phyloP scores from a whole-genome alignment of 2,113 vertebrate genomes.

The Xenopus tropicalis region DNA sequence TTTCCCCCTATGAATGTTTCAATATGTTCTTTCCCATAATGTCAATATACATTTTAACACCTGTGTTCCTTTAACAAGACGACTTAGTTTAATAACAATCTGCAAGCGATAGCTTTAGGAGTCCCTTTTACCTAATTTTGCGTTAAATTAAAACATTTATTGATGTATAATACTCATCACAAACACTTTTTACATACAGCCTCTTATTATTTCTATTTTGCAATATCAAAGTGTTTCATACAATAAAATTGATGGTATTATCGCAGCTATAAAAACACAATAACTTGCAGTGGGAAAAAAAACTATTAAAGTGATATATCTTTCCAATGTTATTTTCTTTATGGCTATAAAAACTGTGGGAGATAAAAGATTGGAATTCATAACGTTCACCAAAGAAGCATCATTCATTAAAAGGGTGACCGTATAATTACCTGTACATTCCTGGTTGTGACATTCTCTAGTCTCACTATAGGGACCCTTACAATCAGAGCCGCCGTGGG shows the following conservation, averaged over 20 bases:
- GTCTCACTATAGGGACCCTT: conserved; percentile 95
- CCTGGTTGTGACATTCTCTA: conserved; percentile 91
- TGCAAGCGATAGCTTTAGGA: conserved; percentile 4
- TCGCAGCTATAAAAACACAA: conserved; percentile 40
- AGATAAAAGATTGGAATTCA: conserved; percentile 29
- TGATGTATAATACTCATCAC: conserved; percentile 30
- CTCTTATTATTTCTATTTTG: conserved; percentile 11
- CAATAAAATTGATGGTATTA: conserved; percentile 37
- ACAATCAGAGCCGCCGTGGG: conserved; percentile 95
- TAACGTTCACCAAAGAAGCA: conserved; percentile 7
- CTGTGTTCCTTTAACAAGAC: too few relatives aligned
- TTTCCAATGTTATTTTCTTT: conserved; percentile 35
- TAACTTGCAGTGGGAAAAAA: conserved; percentile 23
- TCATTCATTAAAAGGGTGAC: conserved; percentile 6
- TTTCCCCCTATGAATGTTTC: too few relatives aligned
- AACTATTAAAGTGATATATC: conserved; percentile 40
- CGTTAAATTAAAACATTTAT: conserved; percentile 33
- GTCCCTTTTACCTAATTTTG: conserved; percentile 15
- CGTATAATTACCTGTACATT: conserved; percentile 84
- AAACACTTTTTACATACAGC: conserved; percentile 4
- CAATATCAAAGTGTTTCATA: conserved; percentile 35
- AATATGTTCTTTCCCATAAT: too few relatives aligned
- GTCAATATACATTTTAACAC: too few relatives aligned
- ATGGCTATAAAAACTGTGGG: conserved; percentile 27
- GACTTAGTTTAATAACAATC: too few relatives aligned